Conservation (phyloP, 2,888 invertebrate species). For the Cantharis lateralis region DNA sequence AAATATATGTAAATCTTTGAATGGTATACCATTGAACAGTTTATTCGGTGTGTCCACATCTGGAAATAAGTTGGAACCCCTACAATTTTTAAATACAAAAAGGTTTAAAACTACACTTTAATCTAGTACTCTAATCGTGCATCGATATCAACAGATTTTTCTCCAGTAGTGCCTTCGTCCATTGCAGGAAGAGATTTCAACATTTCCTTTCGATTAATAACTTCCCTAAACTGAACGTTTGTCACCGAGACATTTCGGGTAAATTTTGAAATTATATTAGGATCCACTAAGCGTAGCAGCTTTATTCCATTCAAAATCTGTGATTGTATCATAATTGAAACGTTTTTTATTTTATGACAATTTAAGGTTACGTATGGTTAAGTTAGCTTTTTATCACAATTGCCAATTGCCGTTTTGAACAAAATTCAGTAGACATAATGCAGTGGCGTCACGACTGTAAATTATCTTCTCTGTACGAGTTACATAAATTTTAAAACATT, state of each 20-base stretch:
- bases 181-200: constrained; percentile 58
- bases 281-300: constrained; percentile 6
- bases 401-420: neutral
- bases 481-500: no score
- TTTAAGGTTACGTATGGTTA: neutral
- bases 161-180: constrained; percentile 82
- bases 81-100: constrained; percentile 51
- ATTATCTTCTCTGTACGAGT: no score
- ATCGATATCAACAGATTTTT: constrained; percentile 73
- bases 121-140: constrained; percentile 45
- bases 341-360: neutral
- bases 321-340: constrained; percentile 4
- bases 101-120: neutral
- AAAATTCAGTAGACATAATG: neutral
- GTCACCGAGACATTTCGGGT: constrained; percentile 22
- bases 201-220: constrained; percentile 61
- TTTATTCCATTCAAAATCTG: constrained; percentile 11
- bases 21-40: constrained; percentile 77
- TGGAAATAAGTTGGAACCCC: constrained; percentile 74
- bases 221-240: constrained; percentile 48
- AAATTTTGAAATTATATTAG: neutral
- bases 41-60: constrained; percentile 71
- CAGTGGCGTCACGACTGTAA: neutral
- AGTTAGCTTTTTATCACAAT: neutral
- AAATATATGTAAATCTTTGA: constrained; percentile 79